These are phyloP conservation scores for Odontesthes bonariensis DNA, from an alignment of 2,113 vertebrate genomes.

Conservation along the genomic window DNA sequence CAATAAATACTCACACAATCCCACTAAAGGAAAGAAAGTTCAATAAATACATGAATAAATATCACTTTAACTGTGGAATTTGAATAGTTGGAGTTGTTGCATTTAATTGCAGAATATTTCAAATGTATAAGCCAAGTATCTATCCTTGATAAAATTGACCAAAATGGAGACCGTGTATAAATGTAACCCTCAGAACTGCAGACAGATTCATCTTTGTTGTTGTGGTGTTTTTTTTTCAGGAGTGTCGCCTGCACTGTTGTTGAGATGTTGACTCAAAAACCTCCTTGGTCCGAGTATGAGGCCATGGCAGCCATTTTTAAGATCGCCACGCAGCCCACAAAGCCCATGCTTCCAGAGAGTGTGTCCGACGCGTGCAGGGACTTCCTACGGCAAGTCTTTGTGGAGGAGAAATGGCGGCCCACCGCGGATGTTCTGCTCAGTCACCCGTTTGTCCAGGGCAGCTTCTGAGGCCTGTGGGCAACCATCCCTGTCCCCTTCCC, in stretches of 20 bases:
- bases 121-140: background rate
- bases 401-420: slow-evolving; percentile 91
- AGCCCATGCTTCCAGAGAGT: slow-evolving; percentile 86
- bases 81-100: too few species aligned
- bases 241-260: slow-evolving; percentile 93
- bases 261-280: slow-evolving; percentile 94
- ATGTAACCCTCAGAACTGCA: background rate
- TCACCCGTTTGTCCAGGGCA: slow-evolving; percentile 87
- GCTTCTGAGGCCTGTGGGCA: slow-evolving; percentile 79
- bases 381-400: slow-evolving; percentile 91
- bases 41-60: too few species aligned
- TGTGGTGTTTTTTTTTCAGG: slow-evolving; percentile 74
- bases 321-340: slow-evolving; percentile 92
- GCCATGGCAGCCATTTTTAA: slow-evolving; percentile 95
- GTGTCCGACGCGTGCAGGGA: slow-evolving; percentile 88
- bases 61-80: too few species aligned
- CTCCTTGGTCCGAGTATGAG: slow-evolving; percentile 92
- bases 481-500: slow-evolving; percentile 19
- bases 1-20: too few species aligned
- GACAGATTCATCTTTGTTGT: background rate
- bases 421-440: slow-evolving; percentile 89
- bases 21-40: too few species aligned
- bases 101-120: too few species aligned
- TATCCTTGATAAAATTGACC: background rate
- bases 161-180: too few species aligned